Conservation (phyloP, 2,113 vertebrate species). For the Scartelaos histophorus region DNA sequence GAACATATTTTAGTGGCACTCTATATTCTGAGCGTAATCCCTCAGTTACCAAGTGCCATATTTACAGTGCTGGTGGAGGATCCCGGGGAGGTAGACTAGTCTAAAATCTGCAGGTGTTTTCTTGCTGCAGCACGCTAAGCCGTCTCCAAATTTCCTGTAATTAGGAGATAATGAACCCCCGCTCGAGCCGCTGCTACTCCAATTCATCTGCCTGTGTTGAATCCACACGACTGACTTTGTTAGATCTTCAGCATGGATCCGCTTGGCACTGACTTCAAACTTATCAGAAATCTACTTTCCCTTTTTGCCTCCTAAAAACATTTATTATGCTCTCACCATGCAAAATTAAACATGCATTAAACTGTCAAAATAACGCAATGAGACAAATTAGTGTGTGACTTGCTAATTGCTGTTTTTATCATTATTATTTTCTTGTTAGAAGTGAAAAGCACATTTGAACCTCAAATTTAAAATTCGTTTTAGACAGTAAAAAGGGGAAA, state of each 20-base stretch:
- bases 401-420: neutral
- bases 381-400: neutral
- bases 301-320: slow-evolving; percentile 18
- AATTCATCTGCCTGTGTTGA: slow-evolving; percentile 51
- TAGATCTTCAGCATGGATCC: slow-evolving; percentile 33
- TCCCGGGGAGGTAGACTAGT: slow-evolving; percentile 35
- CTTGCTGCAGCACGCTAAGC: slow-evolving; percentile 52
- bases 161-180: slow-evolving; percentile 69
- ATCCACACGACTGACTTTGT: slow-evolving; percentile 48
- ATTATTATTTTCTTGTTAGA: neutral
- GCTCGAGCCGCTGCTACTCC: slow-evolving; percentile 27
- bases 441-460: neutral
- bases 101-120: slow-evolving; percentile 65
- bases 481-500: neutral
- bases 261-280: slow-evolving; percentile 40
- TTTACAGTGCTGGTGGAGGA: slow-evolving; percentile 36
- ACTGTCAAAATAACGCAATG: slow-evolving; percentile 4
- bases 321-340: slow-evolving; percentile 21
- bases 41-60: slow-evolving; percentile 46
- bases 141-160: slow-evolving; percentile 56
- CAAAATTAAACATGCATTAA: slow-evolving; percentile 28
- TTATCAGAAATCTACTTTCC: slow-evolving; percentile 40
- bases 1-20: slow-evolving; percentile 1
- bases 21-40: slow-evolving; percentile 36
- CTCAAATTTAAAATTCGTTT: neutral